Percentiles rank a stretch among this genome's conserved stretches.
These are phyloP conservation scores for Pseudachorutes palmiensis DNA, from an alignment of 1,140 invertebrate species.

Conservation along the genomic window DNA sequence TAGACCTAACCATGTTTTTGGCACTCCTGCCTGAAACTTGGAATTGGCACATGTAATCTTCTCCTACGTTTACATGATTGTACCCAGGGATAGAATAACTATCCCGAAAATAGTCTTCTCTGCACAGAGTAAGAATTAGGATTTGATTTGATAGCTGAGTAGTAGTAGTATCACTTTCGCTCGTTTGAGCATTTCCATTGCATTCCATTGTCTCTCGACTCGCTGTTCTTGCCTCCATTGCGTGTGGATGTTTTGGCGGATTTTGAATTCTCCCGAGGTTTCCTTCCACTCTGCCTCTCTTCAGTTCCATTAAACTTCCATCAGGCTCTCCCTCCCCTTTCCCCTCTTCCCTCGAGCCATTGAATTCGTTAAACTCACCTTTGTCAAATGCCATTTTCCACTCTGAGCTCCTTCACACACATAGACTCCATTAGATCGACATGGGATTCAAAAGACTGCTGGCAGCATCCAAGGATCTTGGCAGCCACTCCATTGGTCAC, in stretches of 20 bases:
- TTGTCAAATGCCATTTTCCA: background rate
- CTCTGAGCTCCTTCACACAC: background rate
- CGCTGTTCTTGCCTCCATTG: background rate
- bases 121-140: too few species aligned
- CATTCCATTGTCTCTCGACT: background rate
- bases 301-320: background rate
- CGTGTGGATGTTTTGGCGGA: background rate
- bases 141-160: background rate
- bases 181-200: constrained; percentile 1
- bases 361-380: constrained; percentile 1
- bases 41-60: too few species aligned
- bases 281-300: background rate
- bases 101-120: too few species aligned
- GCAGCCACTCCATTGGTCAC: too few species aligned
- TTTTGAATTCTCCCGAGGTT: background rate
- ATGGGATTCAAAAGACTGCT: too few species aligned
- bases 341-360: too few species aligned
- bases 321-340: too few species aligned
- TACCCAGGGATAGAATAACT: too few species aligned
- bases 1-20: too few species aligned
- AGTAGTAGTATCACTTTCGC: background rate
- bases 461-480: too few species aligned
- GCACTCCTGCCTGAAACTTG: too few species aligned
- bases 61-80: too few species aligned
- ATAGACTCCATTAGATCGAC: background rate